These are phyloP conservation scores for Cynocephalus volans DNA, from an alignment of 2,113 vertebrate species.

Conservation along the genomic window DNA sequence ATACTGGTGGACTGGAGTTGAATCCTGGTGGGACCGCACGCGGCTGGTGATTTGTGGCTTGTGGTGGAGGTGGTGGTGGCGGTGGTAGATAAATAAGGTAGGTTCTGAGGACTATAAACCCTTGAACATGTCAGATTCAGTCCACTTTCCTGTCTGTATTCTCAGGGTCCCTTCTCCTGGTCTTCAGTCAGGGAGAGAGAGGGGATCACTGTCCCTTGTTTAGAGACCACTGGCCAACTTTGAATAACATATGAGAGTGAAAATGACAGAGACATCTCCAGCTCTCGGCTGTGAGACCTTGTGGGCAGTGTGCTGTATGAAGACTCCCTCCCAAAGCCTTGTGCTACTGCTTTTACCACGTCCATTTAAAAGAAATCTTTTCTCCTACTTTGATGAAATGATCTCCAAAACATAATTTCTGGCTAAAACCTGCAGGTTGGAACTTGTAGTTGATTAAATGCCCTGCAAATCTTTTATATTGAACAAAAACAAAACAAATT, in stretches of 20 bases:
- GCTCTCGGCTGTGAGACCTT: not conserved
- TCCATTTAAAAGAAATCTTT: not conserved
- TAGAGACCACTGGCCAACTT: not conserved
- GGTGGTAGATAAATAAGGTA: not conserved
- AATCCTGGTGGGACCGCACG: not conserved
- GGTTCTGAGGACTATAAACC: not conserved
- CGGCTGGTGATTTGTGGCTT: not conserved
- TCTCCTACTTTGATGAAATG: not conserved
- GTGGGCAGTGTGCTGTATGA: not conserved
- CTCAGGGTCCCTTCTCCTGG: not conserved
- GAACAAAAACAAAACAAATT: not conserved
- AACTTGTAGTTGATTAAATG: not conserved
- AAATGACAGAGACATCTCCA: not conserved
- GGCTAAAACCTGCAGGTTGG: not conserved
- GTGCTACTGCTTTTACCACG: not conserved
- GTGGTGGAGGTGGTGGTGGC: not conserved
- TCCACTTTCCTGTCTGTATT: not conserved
- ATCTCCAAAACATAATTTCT: not conserved
- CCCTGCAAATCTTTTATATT: not conserved
- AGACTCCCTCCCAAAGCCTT: not conserved
- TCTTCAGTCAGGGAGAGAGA: not conserved
- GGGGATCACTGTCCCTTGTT: not conserved
- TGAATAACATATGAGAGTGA: not conserved
- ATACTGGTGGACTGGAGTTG: not conserved
- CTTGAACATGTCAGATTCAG: not conserved